A percentile compares a stretch with the other conserved stretches of the same genome.
phyloP scores from a whole-genome alignment of 1,140 invertebrate genomes.

The Episyrphus balteatus region DNA sequence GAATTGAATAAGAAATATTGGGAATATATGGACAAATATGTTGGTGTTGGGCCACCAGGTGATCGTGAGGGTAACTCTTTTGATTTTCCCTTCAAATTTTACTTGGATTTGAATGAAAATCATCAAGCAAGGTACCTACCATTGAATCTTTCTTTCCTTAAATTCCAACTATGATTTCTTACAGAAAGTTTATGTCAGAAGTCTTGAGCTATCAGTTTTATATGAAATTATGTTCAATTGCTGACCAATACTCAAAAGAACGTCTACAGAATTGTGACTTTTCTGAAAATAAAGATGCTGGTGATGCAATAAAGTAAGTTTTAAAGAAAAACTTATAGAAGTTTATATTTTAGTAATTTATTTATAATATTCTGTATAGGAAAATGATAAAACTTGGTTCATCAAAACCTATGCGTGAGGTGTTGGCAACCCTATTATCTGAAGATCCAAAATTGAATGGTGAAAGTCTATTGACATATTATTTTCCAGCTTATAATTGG shows the following conservation, averaged over 20 bases:
- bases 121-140: constrained; percentile 22
- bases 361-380: constrained; percentile 15
- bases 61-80: constrained; percentile 44
- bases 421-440: constrained; percentile 42
- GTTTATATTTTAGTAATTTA: background rate
- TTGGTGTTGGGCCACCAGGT: constrained; percentile 47
- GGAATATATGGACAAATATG: constrained; percentile 43
- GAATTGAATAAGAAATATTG: constrained; percentile 49
- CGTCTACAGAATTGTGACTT: constrained; percentile 50
- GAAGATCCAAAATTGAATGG: constrained; percentile 38
- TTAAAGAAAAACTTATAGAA: background rate
- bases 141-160: background rate
- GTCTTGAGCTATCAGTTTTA: constrained; percentile 42
- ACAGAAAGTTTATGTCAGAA: constrained; percentile 30
- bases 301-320: constrained; percentile 31
- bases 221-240: constrained; percentile 45
- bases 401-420: constrained; percentile 47
- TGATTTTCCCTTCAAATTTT: constrained; percentile 43
- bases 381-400: constrained; percentile 44
- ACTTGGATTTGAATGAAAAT: constrained; percentile 28
- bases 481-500: constrained; percentile 32
- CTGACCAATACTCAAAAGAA: constrained; percentile 34
- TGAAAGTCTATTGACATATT: constrained; percentile 32
- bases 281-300: constrained; percentile 37
- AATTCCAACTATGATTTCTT: background rate